phyloP scores from a whole-genome alignment of 2,113 vertebrate genomes.

The Psephotus haematonotus region DNA sequence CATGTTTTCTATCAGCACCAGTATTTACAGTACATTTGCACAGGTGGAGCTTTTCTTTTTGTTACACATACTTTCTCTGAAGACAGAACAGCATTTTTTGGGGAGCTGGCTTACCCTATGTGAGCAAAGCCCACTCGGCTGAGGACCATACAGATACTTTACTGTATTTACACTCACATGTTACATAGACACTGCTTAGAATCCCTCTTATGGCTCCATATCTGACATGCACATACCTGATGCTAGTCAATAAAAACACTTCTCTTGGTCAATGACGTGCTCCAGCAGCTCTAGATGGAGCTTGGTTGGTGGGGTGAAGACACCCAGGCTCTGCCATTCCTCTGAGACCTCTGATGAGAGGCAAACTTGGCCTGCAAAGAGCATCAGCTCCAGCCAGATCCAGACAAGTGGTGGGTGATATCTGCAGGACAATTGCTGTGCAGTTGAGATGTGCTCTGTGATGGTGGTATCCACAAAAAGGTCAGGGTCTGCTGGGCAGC shows the following conservation, averaged over 20 bases:
- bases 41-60: not conserved
- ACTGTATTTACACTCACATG: not conserved
- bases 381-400: not conserved
- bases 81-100: not conserved
- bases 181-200: not conserved
- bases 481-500: not conserved
- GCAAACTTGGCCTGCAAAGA: not conserved
- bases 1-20: not conserved
- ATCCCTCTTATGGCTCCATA: not conserved
- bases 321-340: not conserved
- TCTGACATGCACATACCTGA: not conserved
- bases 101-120: not conserved
- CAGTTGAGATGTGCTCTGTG: not conserved
- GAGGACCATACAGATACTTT: not conserved
- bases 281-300: not conserved
- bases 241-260: not conserved
- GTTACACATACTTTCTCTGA: not conserved
- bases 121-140: not conserved
- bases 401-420: accelerated
- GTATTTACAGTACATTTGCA: not conserved
- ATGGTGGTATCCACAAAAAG: not conserved
- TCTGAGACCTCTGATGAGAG: not conserved
- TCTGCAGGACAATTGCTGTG: not conserved
- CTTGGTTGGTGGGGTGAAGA: not conserved
- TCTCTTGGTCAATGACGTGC: not conserved